Base-by-base conservation (phyloP, 2,797 vertebrate genomes). In the Sciurus carolinensis region DNA sequence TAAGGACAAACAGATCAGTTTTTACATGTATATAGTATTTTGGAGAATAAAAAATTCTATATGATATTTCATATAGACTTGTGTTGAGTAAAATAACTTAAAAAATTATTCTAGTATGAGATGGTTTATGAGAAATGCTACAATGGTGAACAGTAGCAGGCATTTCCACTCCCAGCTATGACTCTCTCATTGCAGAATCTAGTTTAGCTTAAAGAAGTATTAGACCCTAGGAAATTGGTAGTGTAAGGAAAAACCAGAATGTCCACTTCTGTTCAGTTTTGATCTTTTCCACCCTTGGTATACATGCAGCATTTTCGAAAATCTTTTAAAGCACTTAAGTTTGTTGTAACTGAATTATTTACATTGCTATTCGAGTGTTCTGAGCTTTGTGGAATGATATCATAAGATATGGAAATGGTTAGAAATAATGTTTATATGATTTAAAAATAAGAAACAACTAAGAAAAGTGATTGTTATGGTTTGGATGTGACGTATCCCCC, bases 371-470 rank as follows among this genome's bases (percentile, higher is more conserved):
- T 93, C 36, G 64, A 75, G 36, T 44, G 33, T 77, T 33, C 75
- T 75, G 57, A 71, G 87, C 71, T 91, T 7, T 80, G 47, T 36
- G 20, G 62, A 90, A 64, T 69, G 28, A 33, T 54, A 47, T 7
- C 47, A 7, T n/a, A n/a, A 88, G 72, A 39, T 47, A 36, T 24
- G 8, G 50, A 76, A n/a, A 26, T 72, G 44, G 42, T 73, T 76
- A 36, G 64, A 91, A 86, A 73, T 44, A 87, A 88, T 50, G 7
- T 15, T 18, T 57, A 24, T 47, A 42, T 71, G 24, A 83, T 92
- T 91, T 59, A 87, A 89, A 94, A 93, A 72, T 57, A 9, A 94
- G 52, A 84, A 66, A 33, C 12, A 62, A 66, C 22, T 59, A 73
- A 73, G n/a, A 87, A 88, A 87, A 75, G 62, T 62, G n/a, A 72